A percentile compares a stretch with the other conserved stretches of the same genome.
These are phyloP conservation scores for Cancer borealis DNA, from an alignment of 2,888 invertebrate species.

Conservation along the genomic window DNA sequence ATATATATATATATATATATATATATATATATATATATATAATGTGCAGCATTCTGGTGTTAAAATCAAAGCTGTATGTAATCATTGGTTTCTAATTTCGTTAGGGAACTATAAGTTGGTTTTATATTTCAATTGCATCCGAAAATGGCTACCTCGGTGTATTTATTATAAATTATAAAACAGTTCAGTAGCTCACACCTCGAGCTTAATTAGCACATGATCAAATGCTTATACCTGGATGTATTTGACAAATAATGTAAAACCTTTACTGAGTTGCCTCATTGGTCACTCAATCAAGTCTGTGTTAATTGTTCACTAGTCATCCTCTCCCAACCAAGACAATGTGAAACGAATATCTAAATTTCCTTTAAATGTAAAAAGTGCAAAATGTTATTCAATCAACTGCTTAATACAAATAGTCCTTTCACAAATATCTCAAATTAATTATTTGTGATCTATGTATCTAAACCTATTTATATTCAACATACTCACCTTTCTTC, in stretches of 20 bases:
- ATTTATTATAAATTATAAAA: neutral
- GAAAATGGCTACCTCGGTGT: neutral
- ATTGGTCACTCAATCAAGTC: neutral
- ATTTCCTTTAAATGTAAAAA: neutral
- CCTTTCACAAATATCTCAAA: neutral
- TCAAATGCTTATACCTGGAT: neutral
- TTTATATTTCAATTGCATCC: neutral
- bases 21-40: neutral
- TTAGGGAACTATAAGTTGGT: neutral
- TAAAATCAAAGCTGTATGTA: neutral
- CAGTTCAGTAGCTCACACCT: neutral
- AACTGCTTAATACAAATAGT: neutral
- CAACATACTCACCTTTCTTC: neutral
- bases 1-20: neutral
- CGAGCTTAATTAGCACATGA: neutral
- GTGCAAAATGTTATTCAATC: neutral
- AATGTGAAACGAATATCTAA: neutral
- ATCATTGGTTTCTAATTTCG: neutral
- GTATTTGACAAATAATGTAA: neutral
- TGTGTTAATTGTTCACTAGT: conserved; percentile 15
- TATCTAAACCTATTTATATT: neutral
- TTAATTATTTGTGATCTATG: neutral
- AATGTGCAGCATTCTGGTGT: neutral
- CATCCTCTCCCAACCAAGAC: conserved; percentile 40
- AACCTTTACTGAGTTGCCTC: neutral